Evolutionary conservation across 2,113 vertebrate species (phyloP).

Genomic region (Cochlearius cochlearius): DNA sequence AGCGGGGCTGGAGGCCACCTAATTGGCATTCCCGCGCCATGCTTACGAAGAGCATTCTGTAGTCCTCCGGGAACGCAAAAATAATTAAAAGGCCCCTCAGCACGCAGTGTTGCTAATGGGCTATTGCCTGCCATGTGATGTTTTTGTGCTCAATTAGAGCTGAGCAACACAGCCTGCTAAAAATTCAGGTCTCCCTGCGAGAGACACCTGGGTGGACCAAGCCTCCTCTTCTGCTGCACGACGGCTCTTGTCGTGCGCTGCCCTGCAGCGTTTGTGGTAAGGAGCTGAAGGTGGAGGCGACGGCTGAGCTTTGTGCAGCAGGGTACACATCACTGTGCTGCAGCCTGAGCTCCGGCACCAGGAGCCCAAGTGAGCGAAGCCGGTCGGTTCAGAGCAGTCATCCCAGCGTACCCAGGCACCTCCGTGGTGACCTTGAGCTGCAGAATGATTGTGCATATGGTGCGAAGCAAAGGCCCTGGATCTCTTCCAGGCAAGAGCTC

Average conservation of each 20-base stretch:
- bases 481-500: not conserved
- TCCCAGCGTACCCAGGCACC: not conserved
- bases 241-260: not conserved
- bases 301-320: not conserved
- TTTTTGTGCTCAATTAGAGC: conserved; percentile 45
- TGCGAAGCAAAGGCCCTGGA: not conserved
- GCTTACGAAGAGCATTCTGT: conserved; percentile 22
- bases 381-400: not conserved
- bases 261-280: not conserved
- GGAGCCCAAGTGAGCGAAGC: not conserved
- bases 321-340: not conserved
- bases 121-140: conserved; percentile 38
- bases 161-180: not conserved
- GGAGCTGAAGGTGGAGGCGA: not conserved
- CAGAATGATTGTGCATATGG: conserved; percentile 18
- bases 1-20: conserved; percentile 59
- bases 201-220: conserved; percentile 1
- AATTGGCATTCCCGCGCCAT: conserved; percentile 51
- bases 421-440: not conserved
- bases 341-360: not conserved
- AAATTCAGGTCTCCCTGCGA: not conserved
- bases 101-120: conserved; percentile 48
- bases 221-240: not conserved
- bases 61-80: conserved; percentile 51
- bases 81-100: conserved; percentile 64